A percentile compares a stretch with the other conserved stretches of the same genome.
Evolutionary conservation across 1,140 invertebrate species (phyloP).

Genomic region (Hylaeus anthracinus): DNA sequence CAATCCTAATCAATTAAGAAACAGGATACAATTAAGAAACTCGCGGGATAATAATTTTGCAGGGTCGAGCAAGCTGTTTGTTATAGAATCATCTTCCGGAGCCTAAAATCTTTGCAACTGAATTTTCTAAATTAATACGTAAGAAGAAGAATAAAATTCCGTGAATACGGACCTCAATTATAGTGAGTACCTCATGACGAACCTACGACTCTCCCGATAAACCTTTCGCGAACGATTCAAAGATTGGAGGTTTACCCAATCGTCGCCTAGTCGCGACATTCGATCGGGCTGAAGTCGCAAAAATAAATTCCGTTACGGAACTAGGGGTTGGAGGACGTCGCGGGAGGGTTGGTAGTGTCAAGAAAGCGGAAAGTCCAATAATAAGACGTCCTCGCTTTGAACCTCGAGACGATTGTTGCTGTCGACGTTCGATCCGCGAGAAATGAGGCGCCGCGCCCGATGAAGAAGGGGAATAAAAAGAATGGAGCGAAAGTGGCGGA

Average conservation of each 20-base stretch:
- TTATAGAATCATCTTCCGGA: too few species aligned
- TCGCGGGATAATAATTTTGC: too few species aligned
- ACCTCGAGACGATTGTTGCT: conserved; percentile 50
- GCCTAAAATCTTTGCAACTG: too few species aligned
- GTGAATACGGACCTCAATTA: too few species aligned
- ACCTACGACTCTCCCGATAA: conserved; percentile 3
- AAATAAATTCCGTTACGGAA: conserved; percentile 16
- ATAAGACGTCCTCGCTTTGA: conserved; percentile 63
- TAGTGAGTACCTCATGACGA: too few species aligned
- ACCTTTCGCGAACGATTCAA: conserved; percentile 38
- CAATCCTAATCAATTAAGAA: too few species aligned
- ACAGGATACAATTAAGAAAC: too few species aligned
- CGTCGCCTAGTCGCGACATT: conserved; percentile 56
- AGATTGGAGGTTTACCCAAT: conserved; percentile 55
- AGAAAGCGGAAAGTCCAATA: conserved; percentile 54
- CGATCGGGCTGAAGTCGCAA: conserved; percentile 38
- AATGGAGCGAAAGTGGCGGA: neutral
- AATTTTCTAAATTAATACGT: too few species aligned
- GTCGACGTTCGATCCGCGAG: conserved; percentile 48
- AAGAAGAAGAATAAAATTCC: too few species aligned
- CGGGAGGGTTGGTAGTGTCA: conserved; percentile 21
- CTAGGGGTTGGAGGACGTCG: neutral
- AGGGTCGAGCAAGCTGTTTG: too few species aligned
- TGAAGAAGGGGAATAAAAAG: conserved; percentile 3
- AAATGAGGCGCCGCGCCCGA: conserved; percentile 37